Base-by-base conservation (phyloP, 2,888 invertebrate genomes). In the Nomada ruficornis region DNA sequence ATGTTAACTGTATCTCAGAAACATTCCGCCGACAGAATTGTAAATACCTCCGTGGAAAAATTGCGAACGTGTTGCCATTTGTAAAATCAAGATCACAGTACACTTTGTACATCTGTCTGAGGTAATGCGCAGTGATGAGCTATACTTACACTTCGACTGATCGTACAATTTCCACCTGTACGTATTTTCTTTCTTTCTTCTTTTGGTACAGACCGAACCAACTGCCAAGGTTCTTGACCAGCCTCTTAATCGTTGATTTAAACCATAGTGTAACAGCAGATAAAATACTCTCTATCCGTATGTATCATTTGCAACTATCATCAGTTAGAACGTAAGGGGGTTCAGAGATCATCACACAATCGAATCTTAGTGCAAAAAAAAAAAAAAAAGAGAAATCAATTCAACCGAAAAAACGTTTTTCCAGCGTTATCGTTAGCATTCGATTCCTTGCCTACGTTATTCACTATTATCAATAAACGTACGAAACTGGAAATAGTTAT, bases 11-110 rank as follows among this genome's bases (percentile, higher is more conserved):
- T 71, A 60, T 73, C 70, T 74, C 63, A 60, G 52, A 62, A 77
- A 84, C 84, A 84, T 85, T 84, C 82, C 85, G 72, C 69, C 52
- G 50, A 71, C 50, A 62, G 57, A 75, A 69, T 2, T 77, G 60
- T 72, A 72, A 42, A 72, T 78, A 70, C 26, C 36, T 65, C 64
- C 57, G 69, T 60, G 67, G 54, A 54, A 62, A 54, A 26, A 42
- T 47, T 47, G 23, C n/a, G 29, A 81, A 73, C 59, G 13, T 36
- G 36, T 55, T 54, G 15, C 20, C n/a, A 29, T 23, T 65, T 23
- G 52, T 13, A 26, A 44, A 44, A 65, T 62, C 18, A 29, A 26
- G 15, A 59, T 63, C 23, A 57, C 29, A 9, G 18, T 50, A 42
- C 26, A 62, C 23, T 63, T 55, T 47, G 15, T 13, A 36, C 26